Base-by-base conservation (phyloP, 2,113 vertebrate species). In the Eulacestoma nigropectus region DNA sequence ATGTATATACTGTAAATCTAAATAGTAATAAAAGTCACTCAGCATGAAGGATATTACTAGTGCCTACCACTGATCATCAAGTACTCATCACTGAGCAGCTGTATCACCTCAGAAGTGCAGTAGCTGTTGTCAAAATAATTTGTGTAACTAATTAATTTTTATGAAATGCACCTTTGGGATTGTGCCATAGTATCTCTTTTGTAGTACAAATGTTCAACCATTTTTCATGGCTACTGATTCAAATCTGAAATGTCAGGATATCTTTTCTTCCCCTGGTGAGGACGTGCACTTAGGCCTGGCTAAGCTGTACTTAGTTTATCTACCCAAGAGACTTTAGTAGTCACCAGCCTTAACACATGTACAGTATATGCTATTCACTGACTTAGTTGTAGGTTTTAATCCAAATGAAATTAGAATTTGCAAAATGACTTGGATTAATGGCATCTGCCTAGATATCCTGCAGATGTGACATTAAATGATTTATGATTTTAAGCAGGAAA, bases 311-410 rank as follows among this genome's bases (percentile, higher is more conserved):
- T 97, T 97, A 95, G 79, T 96, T 95, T 96, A 89, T 90, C 95
- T 97, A 86, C 92, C 88, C 97, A 92, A 96, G 94, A 97, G 96
- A 98, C 96, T 96, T 97, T 53, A 96, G 89, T 91, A 84, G 95
- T 97, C 97, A 97, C 95, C 96, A 97, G 97, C 96, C 97, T 98
- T 98, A 98, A 98, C 4, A 65, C 97, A 93, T 96, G 95, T 97
- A 96, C 92, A 96, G 95, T 94, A 90, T 91, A 92, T 97, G 93
- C 96, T 96, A 92, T 91, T 97, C 91, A 93, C 82, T 95, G 96
- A 97, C 93, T 97, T 97, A 97, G 93, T 85, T 95, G 94, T 96
- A 96, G 84, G 91, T 97, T 97, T 98, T 98, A 97, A 98, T 97
- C 97, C 96, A 93, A 96, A 95, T 95, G 88, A 97, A 97, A 98